Evolutionary conservation across 2,797 vertebrate species (phyloP).

Genomic region (Protosalanx chinensis): DNA sequence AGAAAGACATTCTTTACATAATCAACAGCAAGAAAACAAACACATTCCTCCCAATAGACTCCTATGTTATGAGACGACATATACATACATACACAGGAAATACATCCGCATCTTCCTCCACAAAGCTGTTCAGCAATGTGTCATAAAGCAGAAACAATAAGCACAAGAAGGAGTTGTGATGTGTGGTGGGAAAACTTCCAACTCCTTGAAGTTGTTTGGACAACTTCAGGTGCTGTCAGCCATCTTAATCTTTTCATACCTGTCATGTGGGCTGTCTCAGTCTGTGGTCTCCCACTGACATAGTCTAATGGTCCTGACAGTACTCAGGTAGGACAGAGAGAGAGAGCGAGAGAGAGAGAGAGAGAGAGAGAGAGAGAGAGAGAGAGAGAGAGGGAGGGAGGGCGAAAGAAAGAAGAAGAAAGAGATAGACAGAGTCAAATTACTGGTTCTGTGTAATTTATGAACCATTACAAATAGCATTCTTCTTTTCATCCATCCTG

Average conservation of each 20-base stretch:
- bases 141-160: neutral
- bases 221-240: constrained; percentile 1
- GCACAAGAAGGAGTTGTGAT: neutral
- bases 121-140: neutral
- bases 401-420: neutral
- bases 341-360: neutral
- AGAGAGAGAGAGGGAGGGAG: neutral
- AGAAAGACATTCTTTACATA: neutral
- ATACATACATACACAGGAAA: neutral
- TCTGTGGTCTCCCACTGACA: neutral
- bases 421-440: neutral
- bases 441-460: neutral
- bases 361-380: neutral
- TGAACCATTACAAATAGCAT: neutral
- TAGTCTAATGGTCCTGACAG: constrained; percentile 1
- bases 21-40: neutral
- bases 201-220: neutral
- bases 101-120: neutral
- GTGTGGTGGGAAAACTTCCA: neutral
- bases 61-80: neutral
- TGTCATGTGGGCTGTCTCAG: neutral
- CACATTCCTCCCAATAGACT: neutral
- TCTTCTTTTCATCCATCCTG: constrained; percentile 37
- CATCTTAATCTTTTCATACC: neutral
- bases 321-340: neutral